These are phyloP conservation scores for Pelochelys cantorii DNA, from an alignment of 2,797 vertebrate species.

Conservation along the genomic window DNA sequence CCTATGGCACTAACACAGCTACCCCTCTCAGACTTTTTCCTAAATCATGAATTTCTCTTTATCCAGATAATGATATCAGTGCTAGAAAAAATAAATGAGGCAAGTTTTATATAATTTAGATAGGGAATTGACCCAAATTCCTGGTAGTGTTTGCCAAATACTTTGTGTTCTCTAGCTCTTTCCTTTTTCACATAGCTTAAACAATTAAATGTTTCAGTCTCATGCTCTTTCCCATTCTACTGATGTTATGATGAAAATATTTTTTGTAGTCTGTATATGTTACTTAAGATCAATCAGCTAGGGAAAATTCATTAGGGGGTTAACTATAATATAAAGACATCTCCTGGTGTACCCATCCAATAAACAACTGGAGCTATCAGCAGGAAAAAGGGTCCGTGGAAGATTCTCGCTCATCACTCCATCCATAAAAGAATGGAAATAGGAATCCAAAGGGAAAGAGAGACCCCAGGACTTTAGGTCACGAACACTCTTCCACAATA, in stretches of 20 bases:
- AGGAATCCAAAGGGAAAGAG: too few species aligned
- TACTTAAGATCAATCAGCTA: neutral
- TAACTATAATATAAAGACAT: neutral
- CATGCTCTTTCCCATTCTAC: accelerated
- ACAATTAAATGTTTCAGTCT: neutral
- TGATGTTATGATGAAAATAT: neutral
- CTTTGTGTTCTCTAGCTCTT: neutral
- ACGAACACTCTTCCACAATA: too few species aligned
- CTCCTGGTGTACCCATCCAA: neutral
- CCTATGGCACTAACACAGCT: too few species aligned
- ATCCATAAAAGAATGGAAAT: too few species aligned
- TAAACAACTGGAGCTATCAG: neutral
- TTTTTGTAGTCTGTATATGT: neutral
- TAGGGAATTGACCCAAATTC: neutral
- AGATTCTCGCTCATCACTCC: too few species aligned
- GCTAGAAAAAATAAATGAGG: neutral
- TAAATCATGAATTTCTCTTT: neutral
- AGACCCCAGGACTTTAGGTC: too few species aligned
- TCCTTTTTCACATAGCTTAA: neutral
- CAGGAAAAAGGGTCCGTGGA: too few species aligned
- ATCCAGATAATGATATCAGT: neutral
- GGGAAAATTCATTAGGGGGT: neutral
- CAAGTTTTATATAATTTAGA: neutral
- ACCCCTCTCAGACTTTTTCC: too few species aligned
- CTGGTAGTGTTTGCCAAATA: accelerated